Evolutionary conservation across 1,140 invertebrate species (phyloP), one percentile per base, ranked within the genome.

Genomic region (Listronotus oregonensis): DNA sequence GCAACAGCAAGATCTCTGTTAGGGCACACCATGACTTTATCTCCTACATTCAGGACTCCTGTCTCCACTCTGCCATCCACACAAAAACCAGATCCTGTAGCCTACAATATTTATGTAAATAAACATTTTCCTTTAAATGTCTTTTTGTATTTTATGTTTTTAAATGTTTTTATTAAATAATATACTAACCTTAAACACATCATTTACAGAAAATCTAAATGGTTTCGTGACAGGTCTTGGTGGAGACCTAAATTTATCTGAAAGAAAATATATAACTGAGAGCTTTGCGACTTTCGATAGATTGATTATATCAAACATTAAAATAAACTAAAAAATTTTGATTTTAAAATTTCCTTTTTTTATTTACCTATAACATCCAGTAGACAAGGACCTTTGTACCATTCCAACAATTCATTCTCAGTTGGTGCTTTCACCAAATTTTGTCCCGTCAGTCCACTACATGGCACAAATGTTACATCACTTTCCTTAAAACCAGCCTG

Each of bases 391-490:
- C 94, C 95, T 32, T 81, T 86, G 75, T 96, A 97, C 95, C 95
- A 98, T n/a, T 81, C 77, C 6, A 82, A 71, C 0, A 99, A 80
- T 46, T 83, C 82, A 18, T 86, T 78, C 68, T 90, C 88, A 62
- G 85, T 85, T 14, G 92, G 85, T 31, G 85, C 78, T 64, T 86
- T 84, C 0, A 88, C 86, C 40, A 99, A 83, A 83, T 99, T 99
- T 79, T 97, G 93, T 42, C 97, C 97, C 21, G 88, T 91, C 0
- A 99, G 80, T 17, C 97, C 98, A 75, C 95, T 98, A 73, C 96
- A 97, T 7, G 98, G 97, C 10, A 99, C 90, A 83, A 90, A 99
- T 1, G 84, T 89, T 0, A 98, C 87, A 80, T 95, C 93, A 6
- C 82, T 81, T 31, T 97, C 95, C 76, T 91, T 92, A 74, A 93